Base-by-base conservation (phyloP, 2,113 vertebrate species). In the Catharus bicknelli region DNA sequence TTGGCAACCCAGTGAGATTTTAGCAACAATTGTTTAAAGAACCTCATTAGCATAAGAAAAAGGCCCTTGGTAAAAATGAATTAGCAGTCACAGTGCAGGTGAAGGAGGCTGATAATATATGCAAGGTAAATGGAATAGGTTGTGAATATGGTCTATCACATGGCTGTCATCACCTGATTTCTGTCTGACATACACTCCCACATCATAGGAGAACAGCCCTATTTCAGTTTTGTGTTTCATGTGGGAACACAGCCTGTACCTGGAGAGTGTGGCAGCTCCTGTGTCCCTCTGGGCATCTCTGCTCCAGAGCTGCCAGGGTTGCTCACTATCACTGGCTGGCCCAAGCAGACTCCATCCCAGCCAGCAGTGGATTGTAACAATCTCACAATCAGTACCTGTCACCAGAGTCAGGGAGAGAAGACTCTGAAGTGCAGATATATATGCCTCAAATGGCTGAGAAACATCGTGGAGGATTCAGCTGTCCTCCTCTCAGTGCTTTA, bases 21-120 rank as follows among this genome's bases (percentile, higher is more conserved):
- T 87, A 95, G 62, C 63, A 92, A 83, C 78, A 87, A 92, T 85
- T 95, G 83, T 89, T 96, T 96, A 76, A 96, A 92, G 89, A 87
- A 72, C 7, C 8, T 83, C 45, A 96, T 96, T 93, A 95, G 79
- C 92, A 94, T 94, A 83, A 95, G 78, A 94, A 95, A 96, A 96
- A 94, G 58, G 12, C 50, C 86, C 73, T 68, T 58, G 74, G 66
- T 92, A 78, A 76, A 92, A 96, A 87, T 69, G 90, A 92, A 94
- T 92, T 93, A 95, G 50, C 83, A 92, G 83, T 90, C 70, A 54
- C 16, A 66, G 81, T 30, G 78, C 89, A 94, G 89, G 92, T 96
- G 92, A 93, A 89, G 70, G 54, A 84, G 51, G 34, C 74, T 90
- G 89, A 92, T 85, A 94, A 94, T 87, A 62, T 25, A 90, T 66